Evolutionary conservation across 2,888 invertebrate genomes (phyloP), one percentile per base, ranked within the genome.

Genomic region (Rutpela maculata): DNA sequence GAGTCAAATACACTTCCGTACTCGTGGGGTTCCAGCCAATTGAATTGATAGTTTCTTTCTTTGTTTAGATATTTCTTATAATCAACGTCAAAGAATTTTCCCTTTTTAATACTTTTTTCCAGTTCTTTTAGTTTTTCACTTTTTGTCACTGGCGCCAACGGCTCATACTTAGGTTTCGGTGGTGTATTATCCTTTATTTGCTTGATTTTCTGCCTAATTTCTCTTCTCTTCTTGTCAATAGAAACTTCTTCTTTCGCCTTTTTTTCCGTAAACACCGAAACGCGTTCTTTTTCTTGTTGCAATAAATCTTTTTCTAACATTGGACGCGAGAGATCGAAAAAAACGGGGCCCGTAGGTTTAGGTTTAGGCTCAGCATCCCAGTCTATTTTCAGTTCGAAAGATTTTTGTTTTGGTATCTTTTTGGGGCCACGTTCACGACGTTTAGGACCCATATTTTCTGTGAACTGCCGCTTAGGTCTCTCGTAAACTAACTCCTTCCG

Each of bases 81-180:
- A 81, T 89, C 89, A 43, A 85, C 85, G 56, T 88, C 87, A 78
- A 90, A 88, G 78, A 90, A 90, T 62, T 85, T 88, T 38, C 90
- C 90, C 68, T 84, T 85, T 82, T 87, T 89, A 67, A 90, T 90
- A 77, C 85, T 88, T 56, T 85, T 85, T 81, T 90, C 90, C 50
- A 86, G 79, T 74, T 90, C 89, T 56, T 85, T 84, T 22, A 90
- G 81, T 81, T 89, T 89, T 65, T 87, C 88, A 82, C 89, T 89
- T 73, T 90, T 90, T 75, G 79, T 86, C 19, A 89, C 88, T 43
- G 90, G 89, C 65, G 88, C 89, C 63, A 86, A 75, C 0, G 90
- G 89, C 69, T 86, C 84, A 78, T 90, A 90, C 67, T 88, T 86
- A 0, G 87, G 85, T 26, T 83, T 78, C 11, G 84, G 82, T 0